These are phyloP conservation scores for Hydrolagus affinis DNA, from an alignment of 2,113 vertebrate genomes.

Conservation along the genomic window DNA sequence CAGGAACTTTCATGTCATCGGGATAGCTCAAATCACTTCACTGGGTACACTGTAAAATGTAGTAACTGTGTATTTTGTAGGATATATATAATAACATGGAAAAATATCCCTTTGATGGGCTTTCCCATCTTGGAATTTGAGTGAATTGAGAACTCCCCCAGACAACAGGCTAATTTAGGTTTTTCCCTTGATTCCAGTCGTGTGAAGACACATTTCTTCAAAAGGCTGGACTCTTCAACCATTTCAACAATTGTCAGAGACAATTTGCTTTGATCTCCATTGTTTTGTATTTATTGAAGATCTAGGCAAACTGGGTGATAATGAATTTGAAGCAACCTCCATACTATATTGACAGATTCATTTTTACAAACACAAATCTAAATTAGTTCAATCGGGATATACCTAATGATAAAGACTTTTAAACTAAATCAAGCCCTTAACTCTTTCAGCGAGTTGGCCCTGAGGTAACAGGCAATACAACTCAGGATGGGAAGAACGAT, in stretches of 20 bases:
- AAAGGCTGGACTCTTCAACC: background rate
- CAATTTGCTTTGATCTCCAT: background rate
- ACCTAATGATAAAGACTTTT: background rate
- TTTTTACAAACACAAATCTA: background rate
- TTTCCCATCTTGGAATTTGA: no score
- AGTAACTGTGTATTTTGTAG: no score
- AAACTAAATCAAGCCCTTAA: background rate
- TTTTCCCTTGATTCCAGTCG: background rate
- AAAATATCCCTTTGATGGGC: no score
- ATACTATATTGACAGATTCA: background rate
- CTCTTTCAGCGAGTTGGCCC: background rate
- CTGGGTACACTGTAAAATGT: no score
- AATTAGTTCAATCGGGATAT: background rate
- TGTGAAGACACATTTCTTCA: background rate
- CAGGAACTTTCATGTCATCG: no score
- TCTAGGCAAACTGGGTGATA: background rate
- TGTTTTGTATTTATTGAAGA: background rate
- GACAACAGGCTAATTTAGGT: background rate
- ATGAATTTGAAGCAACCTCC: background rate
- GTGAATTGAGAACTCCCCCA: background rate
- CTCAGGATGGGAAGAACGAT: background rate
- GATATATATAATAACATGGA: no score
- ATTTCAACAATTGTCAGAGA: background rate
- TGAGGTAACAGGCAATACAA: background rate
- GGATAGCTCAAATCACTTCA: no score